A percentile compares a stretch with the other conserved stretches of the same genome.
Evolutionary conservation across 2,888 invertebrate species (phyloP).

Genomic region (Brenthis daphne): DNA sequence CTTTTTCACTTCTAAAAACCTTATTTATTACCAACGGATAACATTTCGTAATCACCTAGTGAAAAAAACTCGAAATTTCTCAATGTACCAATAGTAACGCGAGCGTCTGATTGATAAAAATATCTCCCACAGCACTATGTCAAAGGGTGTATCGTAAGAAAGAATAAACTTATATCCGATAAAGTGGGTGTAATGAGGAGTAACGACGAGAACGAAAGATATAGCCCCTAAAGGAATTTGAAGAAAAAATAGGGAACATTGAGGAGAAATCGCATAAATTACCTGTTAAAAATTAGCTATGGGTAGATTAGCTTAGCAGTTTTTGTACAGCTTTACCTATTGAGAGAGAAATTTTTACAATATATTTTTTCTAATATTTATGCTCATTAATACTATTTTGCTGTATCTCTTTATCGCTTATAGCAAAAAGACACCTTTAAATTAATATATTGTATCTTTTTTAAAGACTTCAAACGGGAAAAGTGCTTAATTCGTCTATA

Average conservation of each 20-base stretch:
- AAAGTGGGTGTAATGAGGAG: slow-evolving; percentile 13
- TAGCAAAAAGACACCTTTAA: too few relatives aligned
- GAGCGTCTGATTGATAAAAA: slow-evolving; percentile 52
- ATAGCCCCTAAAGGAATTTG: neutral
- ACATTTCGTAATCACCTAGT: neutral
- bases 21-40: neutral
- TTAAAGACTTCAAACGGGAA: too few relatives aligned
- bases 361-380: too few relatives aligned
- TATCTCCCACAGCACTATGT: slow-evolving; percentile 45
- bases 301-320: neutral
- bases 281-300: too few relatives aligned
- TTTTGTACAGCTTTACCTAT: neutral
- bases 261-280: neutral
- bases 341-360: too few relatives aligned
- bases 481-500: too few relatives aligned
- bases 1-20: too few relatives aligned
- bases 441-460: too few relatives aligned
- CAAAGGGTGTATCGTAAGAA: slow-evolving; percentile 16
- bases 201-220: slow-evolving; percentile 2
- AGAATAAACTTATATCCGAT: slow-evolving; percentile 8
- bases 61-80: neutral
- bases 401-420: too few relatives aligned
- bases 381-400: too few relatives aligned
- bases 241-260: neutral
- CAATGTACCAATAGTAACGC: slow-evolving; percentile 21